A percentile compares a stretch with the other conserved stretches of the same genome.
These are phyloP conservation scores for Protobothrops mucrosquamatus DNA, from an alignment of 2,113 vertebrate species.

Conservation along the genomic window DNA sequence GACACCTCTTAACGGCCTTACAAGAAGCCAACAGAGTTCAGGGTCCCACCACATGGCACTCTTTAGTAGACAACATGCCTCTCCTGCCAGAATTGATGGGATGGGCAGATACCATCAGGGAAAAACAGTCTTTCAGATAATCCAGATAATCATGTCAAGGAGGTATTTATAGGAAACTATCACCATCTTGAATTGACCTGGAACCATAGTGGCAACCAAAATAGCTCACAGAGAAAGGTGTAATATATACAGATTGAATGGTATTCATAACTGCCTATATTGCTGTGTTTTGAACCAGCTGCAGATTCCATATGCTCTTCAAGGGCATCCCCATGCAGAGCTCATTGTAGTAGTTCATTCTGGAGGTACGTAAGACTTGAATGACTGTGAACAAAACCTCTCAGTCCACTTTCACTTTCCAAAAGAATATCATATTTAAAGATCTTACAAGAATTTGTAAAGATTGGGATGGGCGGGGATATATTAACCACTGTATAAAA, in stretches of 20 bases:
- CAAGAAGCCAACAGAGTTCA: background rate
- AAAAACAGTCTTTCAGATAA: background rate
- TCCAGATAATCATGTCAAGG: background rate
- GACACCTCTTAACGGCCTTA: background rate
- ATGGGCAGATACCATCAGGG: background rate
- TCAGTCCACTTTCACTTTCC: background rate
- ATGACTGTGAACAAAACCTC: background rate
- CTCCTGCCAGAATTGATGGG: background rate
- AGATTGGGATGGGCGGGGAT: background rate
- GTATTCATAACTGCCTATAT: background rate
- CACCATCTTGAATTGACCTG: background rate
- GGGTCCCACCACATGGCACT: background rate
- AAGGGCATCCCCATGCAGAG: background rate
- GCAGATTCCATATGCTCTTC: background rate
- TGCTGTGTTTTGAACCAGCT: background rate
- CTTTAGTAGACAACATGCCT: background rate
- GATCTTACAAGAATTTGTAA: background rate
- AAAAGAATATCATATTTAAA: background rate
- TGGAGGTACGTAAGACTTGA: background rate
- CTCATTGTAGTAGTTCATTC: background rate
- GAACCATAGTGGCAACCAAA: background rate
- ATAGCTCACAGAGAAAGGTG: background rate
- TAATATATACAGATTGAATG: background rate
- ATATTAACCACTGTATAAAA: background rate
- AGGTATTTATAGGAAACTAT: background rate